Evolutionary conservation across 2,797 vertebrate species (phyloP).

Genomic region (Poeciliopsis paucimaculata): DNA sequence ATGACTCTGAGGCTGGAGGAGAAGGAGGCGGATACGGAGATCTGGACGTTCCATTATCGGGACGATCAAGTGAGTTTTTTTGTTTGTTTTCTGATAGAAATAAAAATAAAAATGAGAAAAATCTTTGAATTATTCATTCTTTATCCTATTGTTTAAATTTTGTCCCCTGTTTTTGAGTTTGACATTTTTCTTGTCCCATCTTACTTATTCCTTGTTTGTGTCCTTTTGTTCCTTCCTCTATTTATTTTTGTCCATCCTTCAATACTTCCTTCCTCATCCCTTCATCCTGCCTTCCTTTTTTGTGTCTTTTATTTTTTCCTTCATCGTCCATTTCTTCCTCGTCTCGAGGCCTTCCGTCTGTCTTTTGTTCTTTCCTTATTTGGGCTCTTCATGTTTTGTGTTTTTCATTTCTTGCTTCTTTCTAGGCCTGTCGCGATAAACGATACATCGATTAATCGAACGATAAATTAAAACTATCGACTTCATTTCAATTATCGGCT

Average conservation of each 20-base stretch:
- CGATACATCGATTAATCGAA: too few relatives aligned
- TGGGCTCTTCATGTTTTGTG: background rate
- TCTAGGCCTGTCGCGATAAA: too few relatives aligned
- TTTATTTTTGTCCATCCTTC: background rate
- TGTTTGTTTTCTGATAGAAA: background rate
- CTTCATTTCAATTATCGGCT: too few relatives aligned
- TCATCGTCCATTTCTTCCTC: background rate
- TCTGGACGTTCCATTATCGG: conserved; percentile 71
- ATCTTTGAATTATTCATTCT: background rate
- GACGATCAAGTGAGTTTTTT: conserved; percentile 76
- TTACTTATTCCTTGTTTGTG: background rate
- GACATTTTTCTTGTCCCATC: background rate
- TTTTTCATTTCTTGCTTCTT: background rate
- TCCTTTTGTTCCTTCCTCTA: background rate
- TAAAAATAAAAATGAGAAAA: background rate
- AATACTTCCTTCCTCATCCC: background rate
- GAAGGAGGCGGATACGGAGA: conserved; percentile 62
- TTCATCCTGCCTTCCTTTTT: background rate
- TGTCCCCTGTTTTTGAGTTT: background rate
- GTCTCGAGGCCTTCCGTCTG: background rate
- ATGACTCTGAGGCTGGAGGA: conserved; percentile 66
- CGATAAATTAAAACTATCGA: too few relatives aligned
- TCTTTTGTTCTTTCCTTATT: background rate
- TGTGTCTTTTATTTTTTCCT: background rate
- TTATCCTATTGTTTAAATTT: background rate